A percentile compares a stretch with the other conserved stretches of the same genome.
Conservation (phyloP, 2,113 vertebrate genomes). For the Benitochromis conjunctus region DNA sequence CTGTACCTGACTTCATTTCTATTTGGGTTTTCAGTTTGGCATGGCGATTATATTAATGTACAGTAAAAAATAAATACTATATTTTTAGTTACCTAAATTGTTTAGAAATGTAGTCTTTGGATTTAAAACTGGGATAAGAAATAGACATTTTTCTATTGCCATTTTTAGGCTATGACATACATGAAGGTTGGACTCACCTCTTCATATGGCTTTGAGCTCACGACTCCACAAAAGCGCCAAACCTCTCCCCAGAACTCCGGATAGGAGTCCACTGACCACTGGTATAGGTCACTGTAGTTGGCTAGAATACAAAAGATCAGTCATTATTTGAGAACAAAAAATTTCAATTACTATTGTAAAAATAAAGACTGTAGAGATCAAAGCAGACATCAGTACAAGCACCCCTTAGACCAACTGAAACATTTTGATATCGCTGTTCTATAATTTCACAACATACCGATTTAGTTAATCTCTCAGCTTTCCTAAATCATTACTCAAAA, state of each 20-base stretch:
- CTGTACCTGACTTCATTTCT: not conserved
- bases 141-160: not conserved
- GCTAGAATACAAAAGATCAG: slow-evolving; percentile 50
- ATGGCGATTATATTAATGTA: not conserved
- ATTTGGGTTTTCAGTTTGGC: not conserved
- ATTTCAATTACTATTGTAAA: not conserved
- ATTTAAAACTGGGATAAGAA: not conserved
- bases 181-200: slow-evolving; percentile 75
- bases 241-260: slow-evolving; percentile 91
- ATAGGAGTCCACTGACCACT: slow-evolving; percentile 89
- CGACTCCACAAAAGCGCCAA: slow-evolving; percentile 87
- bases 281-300: slow-evolving; percentile 88
- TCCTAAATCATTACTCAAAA: not conserved
- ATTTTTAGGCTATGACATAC: not conserved
- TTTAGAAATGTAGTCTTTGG: not conserved
- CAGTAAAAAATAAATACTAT: not conserved
- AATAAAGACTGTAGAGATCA: not conserved
- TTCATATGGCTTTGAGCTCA: slow-evolving; percentile 81
- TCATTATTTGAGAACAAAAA: not conserved
- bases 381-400: not conserved
- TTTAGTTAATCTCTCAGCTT: not conserved
- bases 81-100: not conserved
- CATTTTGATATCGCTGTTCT: not conserved
- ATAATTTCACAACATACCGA: not conserved
- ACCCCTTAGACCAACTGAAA: not conserved